Evolutionary conservation across 2,888 invertebrate species (phyloP).

Genomic region (Diarsia rubi): DNA sequence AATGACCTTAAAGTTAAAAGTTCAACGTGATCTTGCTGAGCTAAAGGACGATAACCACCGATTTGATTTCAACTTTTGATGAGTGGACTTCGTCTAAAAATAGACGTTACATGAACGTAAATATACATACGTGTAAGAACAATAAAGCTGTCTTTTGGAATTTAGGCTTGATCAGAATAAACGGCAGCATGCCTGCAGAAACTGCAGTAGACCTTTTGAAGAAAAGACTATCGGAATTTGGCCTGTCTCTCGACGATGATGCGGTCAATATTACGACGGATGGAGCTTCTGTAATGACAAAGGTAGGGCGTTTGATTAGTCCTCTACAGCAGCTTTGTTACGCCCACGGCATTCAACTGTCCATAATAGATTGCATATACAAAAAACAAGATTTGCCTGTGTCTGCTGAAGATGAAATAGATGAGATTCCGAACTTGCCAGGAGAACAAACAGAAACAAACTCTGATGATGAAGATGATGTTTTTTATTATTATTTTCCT

Average conservation of each 20-base stretch:
- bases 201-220: slow-evolving; percentile 56
- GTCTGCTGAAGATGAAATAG: slow-evolving; percentile 5
- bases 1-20: slow-evolving; percentile 51
- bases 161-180: slow-evolving; percentile 59
- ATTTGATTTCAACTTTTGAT: slow-evolving; percentile 55
- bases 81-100: slow-evolving; percentile 62
- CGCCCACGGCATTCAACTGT: slow-evolving; percentile 61
- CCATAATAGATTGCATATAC: slow-evolving; percentile 57
- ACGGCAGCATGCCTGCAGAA: slow-evolving; percentile 64
- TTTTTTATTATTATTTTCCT: slow-evolving; percentile 7
- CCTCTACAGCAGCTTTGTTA: slow-evolving; percentile 66
- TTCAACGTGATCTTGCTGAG: slow-evolving; percentile 3
- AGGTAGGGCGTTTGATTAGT: slow-evolving; percentile 62
- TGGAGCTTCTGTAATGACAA: slow-evolving; percentile 69
- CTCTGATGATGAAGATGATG: slow-evolving; percentile 13
- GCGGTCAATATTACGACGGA: slow-evolving; percentile 67
- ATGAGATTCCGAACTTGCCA: neutral
- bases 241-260: slow-evolving; percentile 64
- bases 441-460: slow-evolving; percentile 8
- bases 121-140: slow-evolving; percentile 38
- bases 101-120: slow-evolving; percentile 52
- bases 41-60: slow-evolving; percentile 44
- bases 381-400: slow-evolving; percentile 40
- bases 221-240: slow-evolving; percentile 51
- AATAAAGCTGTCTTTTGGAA: slow-evolving; percentile 45